A percentile compares a stretch with the other conserved stretches of the same genome.
Evolutionary conservation across 2,888 invertebrate species (phyloP).

Genomic region (Coremacera marginata): DNA sequence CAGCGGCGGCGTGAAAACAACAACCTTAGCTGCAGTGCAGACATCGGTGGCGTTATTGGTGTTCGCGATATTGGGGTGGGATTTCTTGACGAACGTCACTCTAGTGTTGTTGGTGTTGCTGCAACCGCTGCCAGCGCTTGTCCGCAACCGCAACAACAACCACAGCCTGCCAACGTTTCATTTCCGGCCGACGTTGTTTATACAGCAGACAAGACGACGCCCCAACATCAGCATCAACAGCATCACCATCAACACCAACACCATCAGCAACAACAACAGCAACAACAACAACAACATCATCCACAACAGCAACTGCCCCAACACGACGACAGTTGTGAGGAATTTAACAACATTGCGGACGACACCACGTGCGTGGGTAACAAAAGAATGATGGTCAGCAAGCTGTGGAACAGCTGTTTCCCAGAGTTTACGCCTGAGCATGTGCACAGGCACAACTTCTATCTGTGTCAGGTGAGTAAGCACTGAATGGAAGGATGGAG

Average conservation of each 20-base stretch:
- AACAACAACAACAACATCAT: constrained; percentile 48
- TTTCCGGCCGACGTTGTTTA: constrained; percentile 35
- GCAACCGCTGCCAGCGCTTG: constrained; percentile 22
- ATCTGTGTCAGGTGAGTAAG: constrained; percentile 66
- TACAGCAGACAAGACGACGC: constrained; percentile 32
- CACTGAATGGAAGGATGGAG: too few relatives aligned
- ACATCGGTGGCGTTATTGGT: neutral
- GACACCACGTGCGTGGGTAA: constrained; percentile 62
- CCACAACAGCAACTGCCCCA: constrained; percentile 55
- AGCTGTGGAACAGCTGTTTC: constrained; percentile 69
- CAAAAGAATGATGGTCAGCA: constrained; percentile 69
- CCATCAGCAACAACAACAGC: constrained; percentile 49
- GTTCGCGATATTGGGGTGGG: constrained; percentile 1
- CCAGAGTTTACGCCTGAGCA: constrained; percentile 68
- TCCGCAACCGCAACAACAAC: constrained; percentile 22
- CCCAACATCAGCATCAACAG: constrained; percentile 47
- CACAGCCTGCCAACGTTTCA: neutral
- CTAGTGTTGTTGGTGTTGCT: constrained; percentile 5
- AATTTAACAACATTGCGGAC: constrained; percentile 62
- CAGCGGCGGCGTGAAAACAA: neutral
- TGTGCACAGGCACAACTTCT: constrained; percentile 69
- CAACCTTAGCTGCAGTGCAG: neutral
- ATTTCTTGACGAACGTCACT: constrained; percentile 3
- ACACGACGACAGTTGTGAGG: constrained; percentile 63
- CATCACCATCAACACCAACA: constrained; percentile 52